Evolutionary conservation across 2,888 invertebrate species (phyloP), one percentile per base, ranked within the genome.

Genomic region (Platypus cylindrus): DNA sequence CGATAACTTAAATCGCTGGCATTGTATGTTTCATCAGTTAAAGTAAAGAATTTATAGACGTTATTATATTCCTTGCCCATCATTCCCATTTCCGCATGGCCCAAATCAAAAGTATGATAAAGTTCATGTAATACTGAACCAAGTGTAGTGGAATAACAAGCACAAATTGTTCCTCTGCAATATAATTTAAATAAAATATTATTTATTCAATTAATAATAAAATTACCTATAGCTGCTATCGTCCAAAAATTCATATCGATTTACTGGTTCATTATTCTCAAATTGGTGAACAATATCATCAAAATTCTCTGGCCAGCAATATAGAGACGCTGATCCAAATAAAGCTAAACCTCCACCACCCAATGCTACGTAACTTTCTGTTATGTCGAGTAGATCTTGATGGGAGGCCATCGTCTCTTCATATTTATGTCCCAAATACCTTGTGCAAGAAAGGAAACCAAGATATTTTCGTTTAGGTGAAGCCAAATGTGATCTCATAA

Each of bases 101-200:
- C 93, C 37, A 95, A 70, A 62, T 93, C 90, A 59, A 95, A 90
- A 1, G 86, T 86, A 58, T 95, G 95, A 11, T 87, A 87, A 29
- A 95, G 67, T 67, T 95, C 95, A 59, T 95, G 95, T 24, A 90
- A 77, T 5, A 86, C 81, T 11, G 90, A 82, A 11, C 94, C 94
- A 24, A 95, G 63, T 12, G 89, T 89, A 4, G 91, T 89, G 11
- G 90, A 81, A 61, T 82, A 86, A 56, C 90, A 89, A 18, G 83
- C 86, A 40, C 86, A 87, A 49, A 78, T 71, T 1, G 85, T 89
- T 22, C 85, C 79, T 40, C 90, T 70, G 47, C 17, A 56, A 49
- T 41, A 38, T 35, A 30, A 14, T 13, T 35, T 32, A 8, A 38
- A 29, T 23, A 28, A 30, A 15, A n/a, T 26, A 26, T 26, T 26